Evolutionary conservation across 2,113 vertebrate species (phyloP), one percentile per base, ranked within the genome.

Genomic region (Vanacampus margaritifer): DNA sequence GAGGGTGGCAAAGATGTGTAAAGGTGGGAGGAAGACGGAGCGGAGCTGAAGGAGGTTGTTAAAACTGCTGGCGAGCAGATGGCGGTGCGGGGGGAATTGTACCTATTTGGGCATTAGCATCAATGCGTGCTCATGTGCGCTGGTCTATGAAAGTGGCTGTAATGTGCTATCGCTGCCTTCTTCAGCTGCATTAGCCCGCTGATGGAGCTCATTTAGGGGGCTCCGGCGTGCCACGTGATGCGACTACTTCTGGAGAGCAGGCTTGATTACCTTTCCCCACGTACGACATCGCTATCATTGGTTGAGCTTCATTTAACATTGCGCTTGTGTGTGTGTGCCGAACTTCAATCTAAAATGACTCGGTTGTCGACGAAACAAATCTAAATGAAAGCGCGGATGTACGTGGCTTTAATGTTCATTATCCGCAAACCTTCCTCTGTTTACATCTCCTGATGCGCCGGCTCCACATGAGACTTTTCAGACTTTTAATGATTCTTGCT

Each of bases 1-100:
- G 67, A 64, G 57, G 65, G 60, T 39, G 37, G 48, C 59, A 63
- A 61, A 56, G 53, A 19, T 26, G 35, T 39, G 58, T 13, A 54
- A 39, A 61, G 21, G 36, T 39, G 58, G 58, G 58, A 1, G 16
- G 39, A 23, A 81, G 68, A 79, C 71, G 76, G 68, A 46, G 72
- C 84, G 75, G 65, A 45, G 50, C 63, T 79, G 74, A 81, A 84
- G 82, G 79, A 79, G 79, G 62, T 83, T 39, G 81, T 86, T 83
- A 63, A 78, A 81, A 73, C 37, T 39, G 61, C 26, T 48, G 63
- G 43, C 26, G 24, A 75, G 76, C 68, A 80, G 74, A 78, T 63
- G 43, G 72, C 64, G 21, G 2, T 21, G 17, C 79, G 79, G 79
- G 75, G 58, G 74, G 79, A 74, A 78, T 50, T 62, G 68, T 37